phyloP scores from a whole-genome alignment of 1,140 invertebrate species.

The Wiebesia pumilae region DNA sequence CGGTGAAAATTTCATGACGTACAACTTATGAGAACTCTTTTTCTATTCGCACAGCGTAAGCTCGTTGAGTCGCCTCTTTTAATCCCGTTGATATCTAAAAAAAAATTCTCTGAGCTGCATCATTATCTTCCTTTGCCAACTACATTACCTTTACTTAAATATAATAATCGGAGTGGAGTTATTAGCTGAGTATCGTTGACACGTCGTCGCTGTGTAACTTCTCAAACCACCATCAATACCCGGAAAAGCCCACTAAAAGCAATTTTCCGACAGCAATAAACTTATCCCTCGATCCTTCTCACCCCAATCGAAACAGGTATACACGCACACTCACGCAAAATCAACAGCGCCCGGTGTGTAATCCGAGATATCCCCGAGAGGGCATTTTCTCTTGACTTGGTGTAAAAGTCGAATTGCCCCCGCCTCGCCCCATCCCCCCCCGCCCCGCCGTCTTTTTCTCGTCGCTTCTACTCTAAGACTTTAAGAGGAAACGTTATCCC shows the following conservation, averaged over 20 bases:
- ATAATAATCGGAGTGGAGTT: too few species aligned
- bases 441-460: background rate
- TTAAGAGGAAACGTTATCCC: background rate
- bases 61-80: too few species aligned
- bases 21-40: too few species aligned
- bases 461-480: background rate
- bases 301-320: background rate
- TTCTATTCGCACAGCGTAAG: too few species aligned
- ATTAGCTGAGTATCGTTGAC: background rate
- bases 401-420: constrained; percentile 4
- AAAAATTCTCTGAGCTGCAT: too few species aligned
- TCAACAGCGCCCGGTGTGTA: background rate
- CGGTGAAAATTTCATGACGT: too few species aligned
- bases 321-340: background rate
- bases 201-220: background rate
- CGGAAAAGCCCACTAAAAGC: background rate
- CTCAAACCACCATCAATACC: background rate
- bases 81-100: too few species aligned
- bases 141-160: too few species aligned
- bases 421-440: too few species aligned
- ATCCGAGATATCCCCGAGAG: constrained; percentile 32
- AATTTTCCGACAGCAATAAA: constrained; percentile 8
- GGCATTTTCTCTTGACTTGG: constrained; percentile 3
- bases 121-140: too few species aligned
- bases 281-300: background rate